These are phyloP conservation scores for Cyanoderma ruficeps DNA, from an alignment of 2,113 vertebrate genomes.

Conservation along the genomic window DNA sequence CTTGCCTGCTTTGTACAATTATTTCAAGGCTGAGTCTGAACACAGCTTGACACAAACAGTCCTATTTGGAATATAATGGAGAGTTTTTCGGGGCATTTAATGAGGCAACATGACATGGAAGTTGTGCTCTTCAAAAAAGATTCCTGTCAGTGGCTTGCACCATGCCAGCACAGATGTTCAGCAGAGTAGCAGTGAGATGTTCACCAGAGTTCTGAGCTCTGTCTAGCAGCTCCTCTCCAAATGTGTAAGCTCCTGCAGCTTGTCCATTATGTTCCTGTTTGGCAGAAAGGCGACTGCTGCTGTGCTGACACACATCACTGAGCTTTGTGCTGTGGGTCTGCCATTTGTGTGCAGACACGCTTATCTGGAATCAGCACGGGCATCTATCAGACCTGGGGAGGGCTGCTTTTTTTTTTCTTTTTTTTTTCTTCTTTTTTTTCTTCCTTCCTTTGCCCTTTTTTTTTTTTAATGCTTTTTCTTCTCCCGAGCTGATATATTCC, in stretches of 20 bases:
- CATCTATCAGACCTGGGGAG: not conserved
- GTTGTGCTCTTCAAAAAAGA: conserved; percentile 20
- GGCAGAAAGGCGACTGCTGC: conserved; percentile 36
- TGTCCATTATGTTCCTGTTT: conserved; percentile 68
- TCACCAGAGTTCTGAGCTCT: conserved; percentile 51
- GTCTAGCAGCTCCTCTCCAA: conserved; percentile 57
- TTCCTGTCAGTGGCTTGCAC: conserved; percentile 19
- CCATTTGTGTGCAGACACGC: not conserved
- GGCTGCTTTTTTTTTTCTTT: not conserved
- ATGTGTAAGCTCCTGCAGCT: conserved; percentile 41
- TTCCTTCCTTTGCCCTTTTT: not conserved
- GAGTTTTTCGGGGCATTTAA: conserved; percentile 22
- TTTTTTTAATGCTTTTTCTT: not conserved
- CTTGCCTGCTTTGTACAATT: not conserved
- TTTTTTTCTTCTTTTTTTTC: not conserved
- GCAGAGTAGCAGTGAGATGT: conserved; percentile 5
- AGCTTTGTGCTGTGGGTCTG: conserved; percentile 25
- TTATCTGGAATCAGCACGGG: conserved; percentile 6
- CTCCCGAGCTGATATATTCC: not conserved
- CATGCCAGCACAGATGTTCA: conserved; percentile 41
- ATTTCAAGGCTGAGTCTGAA: conserved; percentile 2
- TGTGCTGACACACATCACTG: conserved; percentile 58
- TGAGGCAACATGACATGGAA: conserved; percentile 21
- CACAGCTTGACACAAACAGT: not conserved
- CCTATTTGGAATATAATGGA: conserved; percentile 11